Base-by-base conservation (phyloP, 2,888 invertebrate genomes). In the Ganaspis brasiliensis region DNA sequence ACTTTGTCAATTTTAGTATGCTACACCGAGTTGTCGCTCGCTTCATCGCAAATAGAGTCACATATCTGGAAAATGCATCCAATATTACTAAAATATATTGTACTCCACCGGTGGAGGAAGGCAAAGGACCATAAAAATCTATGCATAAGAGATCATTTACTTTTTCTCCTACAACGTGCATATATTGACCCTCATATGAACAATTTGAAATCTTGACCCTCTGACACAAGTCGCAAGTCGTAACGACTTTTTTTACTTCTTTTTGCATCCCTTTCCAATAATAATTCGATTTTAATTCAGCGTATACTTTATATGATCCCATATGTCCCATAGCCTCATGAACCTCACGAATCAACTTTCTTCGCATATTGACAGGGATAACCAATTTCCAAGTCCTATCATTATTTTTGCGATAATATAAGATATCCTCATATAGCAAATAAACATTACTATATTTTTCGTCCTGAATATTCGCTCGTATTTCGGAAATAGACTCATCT, bases 231-330 rank as follows among this genome's bases (percentile, higher is more conserved):
- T n/a, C n/a, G n/a, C n/a, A n/a, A 9, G 72, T 6, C 19, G 16
- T 12, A 12, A 55, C 52, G 57, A 19, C 12, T 26, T 26, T 55
- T 16, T 73, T 73, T 12, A 57, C 57, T 9, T 73, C 73, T 26
- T 5, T n/a, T n/a, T 57, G 16, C 55, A 73, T 55, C 16, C 31
- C 31, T 31, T 37, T 24, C 73, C 73, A 73, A 73, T 31, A 73
- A 57, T 73, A 73, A 26, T n/a, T 26, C 14, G 8, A 24, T 57
- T 55, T 57, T n/a, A 73, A 21, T 24, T 73, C 63, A n/a, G 31
- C 37, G 8, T 16, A 35, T 4, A 5, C 19, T 26, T 57, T 73
- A 57, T 57, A 73, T 9, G 21, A 57, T 57, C 57, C 73, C 16
- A 37, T 6, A 61, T 73, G 73, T 26, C 73, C 73, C 57, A 59